Evolutionary conservation across 2,797 vertebrate species (phyloP).

Genomic region (Sylvilagus floridanus): DNA sequence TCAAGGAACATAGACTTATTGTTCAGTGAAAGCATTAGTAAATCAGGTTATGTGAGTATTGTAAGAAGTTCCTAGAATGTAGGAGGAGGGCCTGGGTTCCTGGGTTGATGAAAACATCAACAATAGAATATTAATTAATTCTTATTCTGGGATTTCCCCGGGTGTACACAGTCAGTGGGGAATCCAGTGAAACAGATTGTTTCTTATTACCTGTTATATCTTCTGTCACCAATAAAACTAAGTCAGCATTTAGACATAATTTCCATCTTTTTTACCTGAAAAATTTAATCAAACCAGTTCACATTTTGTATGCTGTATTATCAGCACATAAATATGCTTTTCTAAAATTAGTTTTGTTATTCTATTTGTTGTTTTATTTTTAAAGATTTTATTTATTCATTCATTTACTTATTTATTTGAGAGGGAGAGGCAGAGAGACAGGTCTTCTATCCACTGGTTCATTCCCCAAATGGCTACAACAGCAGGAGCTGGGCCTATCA

Average conservation of each 20-base stretch:
- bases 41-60: constrained; percentile 69
- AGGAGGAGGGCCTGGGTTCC: not conserved
- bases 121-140: constrained; percentile 5
- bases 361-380: not conserved
- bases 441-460: no score
- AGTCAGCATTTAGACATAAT: not conserved
- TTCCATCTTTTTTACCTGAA: constrained; percentile 28
- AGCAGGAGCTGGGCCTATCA: no score
- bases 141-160: not conserved
- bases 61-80: not conserved
- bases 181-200: not conserved
- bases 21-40: constrained; percentile 80
- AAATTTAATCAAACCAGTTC: not conserved
- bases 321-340: not conserved
- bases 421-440: no score
- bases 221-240: not conserved
- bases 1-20: not conserved
- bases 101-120: not conserved
- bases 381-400: no score
- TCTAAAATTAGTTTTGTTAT: constrained; percentile 65
- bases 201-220: not conserved
- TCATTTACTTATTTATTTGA: no score
- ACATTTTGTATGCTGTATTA: constrained; percentile 45
- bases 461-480: no score
- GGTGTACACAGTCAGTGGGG: not conserved